These are phyloP conservation scores for Etia nguti DNA, from an alignment of 2,113 vertebrate genomes.

Conservation along the genomic window DNA sequence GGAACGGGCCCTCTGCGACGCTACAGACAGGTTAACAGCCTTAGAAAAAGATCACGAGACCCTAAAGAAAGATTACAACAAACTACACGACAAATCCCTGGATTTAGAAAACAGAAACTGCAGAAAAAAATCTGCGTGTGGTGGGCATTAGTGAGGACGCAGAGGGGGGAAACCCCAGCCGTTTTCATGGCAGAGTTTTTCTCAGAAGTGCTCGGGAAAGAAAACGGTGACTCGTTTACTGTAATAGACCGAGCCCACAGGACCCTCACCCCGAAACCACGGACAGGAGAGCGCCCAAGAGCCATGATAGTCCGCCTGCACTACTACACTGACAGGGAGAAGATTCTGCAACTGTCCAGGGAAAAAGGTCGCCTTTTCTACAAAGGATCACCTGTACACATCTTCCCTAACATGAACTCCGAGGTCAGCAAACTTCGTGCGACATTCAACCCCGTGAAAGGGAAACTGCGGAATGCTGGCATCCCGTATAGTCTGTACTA, in stretches of 20 bases:
- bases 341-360: fast-evolving
- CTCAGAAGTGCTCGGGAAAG: background rate
- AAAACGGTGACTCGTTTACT: background rate
- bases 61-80: too few species aligned
- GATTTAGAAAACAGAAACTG: background rate
- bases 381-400: background rate
- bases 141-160: background rate
- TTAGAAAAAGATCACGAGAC: too few species aligned
- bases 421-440: background rate
- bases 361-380: background rate
- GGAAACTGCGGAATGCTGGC: background rate
- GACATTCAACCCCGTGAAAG: background rate
- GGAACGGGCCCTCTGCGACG: too few species aligned
- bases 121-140: fast-evolving
- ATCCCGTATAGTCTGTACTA: fast-evolving
- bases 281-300: background rate
- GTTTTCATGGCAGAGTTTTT: background rate
- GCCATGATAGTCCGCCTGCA: background rate
- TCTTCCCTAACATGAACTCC: fast-evolving
- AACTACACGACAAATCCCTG: background rate
- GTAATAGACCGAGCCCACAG: too few species aligned
- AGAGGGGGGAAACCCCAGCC: background rate
- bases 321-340: background rate
- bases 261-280: too few species aligned
- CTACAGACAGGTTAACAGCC: too few species aligned